These are phyloP conservation scores for Hypselothyrea guttata DNA, from an alignment of 2,888 invertebrate genomes.

Conservation along the genomic window DNA sequence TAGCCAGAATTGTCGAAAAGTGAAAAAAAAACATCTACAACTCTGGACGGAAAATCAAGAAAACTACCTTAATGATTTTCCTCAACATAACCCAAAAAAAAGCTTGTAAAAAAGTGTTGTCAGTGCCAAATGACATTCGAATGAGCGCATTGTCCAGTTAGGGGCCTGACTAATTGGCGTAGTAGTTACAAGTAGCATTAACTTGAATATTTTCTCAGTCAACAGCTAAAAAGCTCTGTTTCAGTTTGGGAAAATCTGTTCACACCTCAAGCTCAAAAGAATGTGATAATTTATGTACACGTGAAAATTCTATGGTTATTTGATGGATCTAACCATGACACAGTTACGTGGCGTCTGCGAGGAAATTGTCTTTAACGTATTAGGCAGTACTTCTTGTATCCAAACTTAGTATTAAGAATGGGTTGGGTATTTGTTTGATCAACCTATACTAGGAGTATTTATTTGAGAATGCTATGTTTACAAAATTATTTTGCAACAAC, in stretches of 20 bases:
- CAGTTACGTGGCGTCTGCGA: slow-evolving; percentile 18
- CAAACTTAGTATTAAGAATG: no score
- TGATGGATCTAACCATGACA: slow-evolving; percentile 37
- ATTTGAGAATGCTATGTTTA: background rate
- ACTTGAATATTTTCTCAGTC: slow-evolving; percentile 20
- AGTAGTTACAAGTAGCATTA: slow-evolving; percentile 27
- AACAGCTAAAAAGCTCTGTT: slow-evolving; percentile 22
- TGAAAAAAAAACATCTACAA: slow-evolving; percentile 5
- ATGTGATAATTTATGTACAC: slow-evolving; percentile 40
- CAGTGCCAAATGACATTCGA: slow-evolving; percentile 28
- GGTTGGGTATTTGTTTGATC: no score
- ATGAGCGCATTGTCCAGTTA: slow-evolving; percentile 23
- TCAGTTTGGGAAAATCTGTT: slow-evolving; percentile 28
- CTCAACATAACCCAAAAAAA: slow-evolving; percentile 7
- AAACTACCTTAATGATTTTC: slow-evolving; percentile 4
- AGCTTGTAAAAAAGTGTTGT: slow-evolving; percentile 13
- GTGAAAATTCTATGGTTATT: slow-evolving; percentile 53
- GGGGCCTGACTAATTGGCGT: slow-evolving; percentile 20
- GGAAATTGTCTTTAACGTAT: no score
- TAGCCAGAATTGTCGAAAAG: slow-evolving; percentile 34
- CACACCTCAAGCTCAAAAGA: slow-evolving; percentile 32
- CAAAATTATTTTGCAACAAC: no score
- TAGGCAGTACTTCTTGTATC: no score
- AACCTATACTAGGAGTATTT: no score
- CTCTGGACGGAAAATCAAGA: slow-evolving; percentile 7